Evolutionary conservation across 2,113 vertebrate species (phyloP).

Genomic region (Tragelaphus strepsiceros): DNA sequence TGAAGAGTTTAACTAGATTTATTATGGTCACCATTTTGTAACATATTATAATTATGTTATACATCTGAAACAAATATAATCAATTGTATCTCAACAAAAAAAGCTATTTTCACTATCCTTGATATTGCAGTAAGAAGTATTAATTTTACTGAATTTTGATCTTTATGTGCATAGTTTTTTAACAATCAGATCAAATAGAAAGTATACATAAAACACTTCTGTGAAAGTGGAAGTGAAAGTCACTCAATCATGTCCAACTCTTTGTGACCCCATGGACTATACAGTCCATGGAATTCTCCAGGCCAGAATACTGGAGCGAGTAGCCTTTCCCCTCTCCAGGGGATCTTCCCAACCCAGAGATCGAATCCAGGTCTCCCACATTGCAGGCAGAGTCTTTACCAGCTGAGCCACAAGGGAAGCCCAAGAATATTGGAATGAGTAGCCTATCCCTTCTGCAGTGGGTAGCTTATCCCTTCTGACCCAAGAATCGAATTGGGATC

Average conservation of each 20-base stretch:
- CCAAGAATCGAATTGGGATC: not conserved
- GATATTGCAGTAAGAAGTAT: not conserved
- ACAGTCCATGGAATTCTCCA: not conserved
- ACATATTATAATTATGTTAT: not conserved
- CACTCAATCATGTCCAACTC: not conserved
- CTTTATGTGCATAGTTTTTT: not conserved
- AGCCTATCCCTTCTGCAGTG: not conserved
- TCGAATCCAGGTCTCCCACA: not conserved
- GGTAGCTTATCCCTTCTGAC: not conserved
- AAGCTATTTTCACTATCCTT: not conserved
- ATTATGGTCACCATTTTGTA: not conserved
- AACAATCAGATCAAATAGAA: not conserved
- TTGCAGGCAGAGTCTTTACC: no score
- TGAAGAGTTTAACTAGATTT: not conserved
- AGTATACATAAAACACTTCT: not conserved
- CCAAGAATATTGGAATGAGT: not conserved
- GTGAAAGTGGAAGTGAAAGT: not conserved
- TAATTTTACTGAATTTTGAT: conserved; percentile 5
- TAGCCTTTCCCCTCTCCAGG: not conserved
- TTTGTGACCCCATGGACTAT: not conserved
- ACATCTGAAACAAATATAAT: not conserved
- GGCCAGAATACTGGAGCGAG: not conserved
- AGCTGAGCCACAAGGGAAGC: not conserved
- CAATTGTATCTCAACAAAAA: not conserved
- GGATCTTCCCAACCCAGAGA: not conserved